Evolutionary conservation across 2,888 invertebrate genomes (phyloP).

Genomic region (Conops quadrifasciatus): DNA sequence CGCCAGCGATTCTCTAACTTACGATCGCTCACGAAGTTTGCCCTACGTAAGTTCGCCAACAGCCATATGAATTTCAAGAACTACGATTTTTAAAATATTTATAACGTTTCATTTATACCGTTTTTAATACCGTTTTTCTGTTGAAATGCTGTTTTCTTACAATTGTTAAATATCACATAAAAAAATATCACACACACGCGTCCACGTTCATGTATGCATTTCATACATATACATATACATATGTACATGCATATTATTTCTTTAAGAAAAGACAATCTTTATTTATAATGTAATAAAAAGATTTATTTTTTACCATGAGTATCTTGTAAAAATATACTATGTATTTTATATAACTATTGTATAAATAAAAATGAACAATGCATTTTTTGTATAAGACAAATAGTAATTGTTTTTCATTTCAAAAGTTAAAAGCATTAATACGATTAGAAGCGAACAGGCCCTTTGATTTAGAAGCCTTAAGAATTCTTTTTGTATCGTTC

Average conservation of each 20-base stretch:
- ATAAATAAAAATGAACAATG: conserved; percentile 57
- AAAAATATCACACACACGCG: conserved; percentile 1
- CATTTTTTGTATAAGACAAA: conserved; percentile 64
- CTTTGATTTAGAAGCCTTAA: neutral
- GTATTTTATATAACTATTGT: neutral
- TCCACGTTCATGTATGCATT: conserved; percentile 45
- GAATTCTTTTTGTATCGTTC: too few species aligned
- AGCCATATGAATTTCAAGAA: conserved; percentile 18
- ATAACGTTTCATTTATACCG: conserved; percentile 1
- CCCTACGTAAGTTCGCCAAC: neutral
- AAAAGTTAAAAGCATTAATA: neutral
- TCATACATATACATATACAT: conserved; percentile 41
- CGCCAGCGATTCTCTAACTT: neutral
- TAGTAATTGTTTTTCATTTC: conserved; percentile 45
- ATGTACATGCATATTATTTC: conserved; percentile 36
- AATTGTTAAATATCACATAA: conserved; percentile 57
- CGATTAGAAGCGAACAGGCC: neutral
- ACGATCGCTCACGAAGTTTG: conserved; percentile 2
- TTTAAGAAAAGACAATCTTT: conserved; percentile 42
- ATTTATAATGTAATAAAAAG: conserved; percentile 47
- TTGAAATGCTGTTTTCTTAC: neutral
- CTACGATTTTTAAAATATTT: neutral
- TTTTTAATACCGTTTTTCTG: conserved; percentile 1
- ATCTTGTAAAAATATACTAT: neutral
- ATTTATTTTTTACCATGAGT: conserved; percentile 43